phyloP scores from a whole-genome alignment of 2,113 vertebrate species.

The Spermophilus dauricus region DNA sequence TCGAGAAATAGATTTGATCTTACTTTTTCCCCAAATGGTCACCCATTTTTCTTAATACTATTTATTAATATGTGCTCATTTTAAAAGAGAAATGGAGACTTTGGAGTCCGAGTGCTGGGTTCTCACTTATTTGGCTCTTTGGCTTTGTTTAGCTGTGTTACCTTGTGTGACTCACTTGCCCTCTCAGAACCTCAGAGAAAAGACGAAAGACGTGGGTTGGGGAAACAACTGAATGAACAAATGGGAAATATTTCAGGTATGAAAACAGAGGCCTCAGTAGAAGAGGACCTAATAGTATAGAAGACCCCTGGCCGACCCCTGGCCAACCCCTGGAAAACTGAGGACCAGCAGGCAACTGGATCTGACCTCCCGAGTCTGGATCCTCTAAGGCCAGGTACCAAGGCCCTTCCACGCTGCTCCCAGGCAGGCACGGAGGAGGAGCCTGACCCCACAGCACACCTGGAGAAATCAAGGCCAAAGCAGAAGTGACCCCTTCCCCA shows the following conservation, averaged over 20 bases:
- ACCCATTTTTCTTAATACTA: not conserved
- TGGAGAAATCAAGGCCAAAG: slow-evolving; percentile 31
- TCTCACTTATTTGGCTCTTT: not conserved
- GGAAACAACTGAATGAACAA: not conserved
- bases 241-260: not conserved
- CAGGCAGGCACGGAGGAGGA: not conserved
- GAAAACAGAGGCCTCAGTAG: not conserved
- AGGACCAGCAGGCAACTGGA: not conserved
- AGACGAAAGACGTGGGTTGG: not conserved
- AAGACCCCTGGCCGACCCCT: not conserved
- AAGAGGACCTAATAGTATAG: not conserved
- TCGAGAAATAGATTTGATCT: not conserved
- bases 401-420: not conserved
- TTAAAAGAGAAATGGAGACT: not conserved
- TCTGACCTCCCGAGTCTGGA: not conserved
- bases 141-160: not conserved
- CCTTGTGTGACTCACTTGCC: not conserved
- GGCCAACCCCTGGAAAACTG: not conserved
- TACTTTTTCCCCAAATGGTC: not conserved
- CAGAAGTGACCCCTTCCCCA: not conserved
- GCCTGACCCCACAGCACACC: not conserved
- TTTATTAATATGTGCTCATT: not conserved
- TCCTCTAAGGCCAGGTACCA: not conserved
- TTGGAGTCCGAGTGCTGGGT: not conserved
- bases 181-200: not conserved